phyloP scores from a whole-genome alignment of 2,113 vertebrate species.

The Macquaria australasica region DNA sequence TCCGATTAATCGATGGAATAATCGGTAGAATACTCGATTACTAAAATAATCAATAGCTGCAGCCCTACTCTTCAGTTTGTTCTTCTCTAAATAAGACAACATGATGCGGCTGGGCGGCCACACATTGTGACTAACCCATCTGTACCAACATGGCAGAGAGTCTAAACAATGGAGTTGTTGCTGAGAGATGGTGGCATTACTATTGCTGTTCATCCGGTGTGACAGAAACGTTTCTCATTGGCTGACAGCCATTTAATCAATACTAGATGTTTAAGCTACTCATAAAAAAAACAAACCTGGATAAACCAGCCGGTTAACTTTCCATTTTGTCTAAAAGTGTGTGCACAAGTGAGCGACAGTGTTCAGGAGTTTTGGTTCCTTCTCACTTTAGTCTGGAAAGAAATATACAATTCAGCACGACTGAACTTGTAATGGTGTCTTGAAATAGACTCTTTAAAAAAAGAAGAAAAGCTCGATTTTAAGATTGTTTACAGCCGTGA shows the following conservation, averaged over 20 bases:
- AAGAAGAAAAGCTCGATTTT: neutral
- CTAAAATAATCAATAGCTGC: no score
- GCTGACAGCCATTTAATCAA: slow-evolving; percentile 4
- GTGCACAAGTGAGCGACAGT: neutral
- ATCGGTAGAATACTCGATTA: no score
- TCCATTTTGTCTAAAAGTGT: neutral
- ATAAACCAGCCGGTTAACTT: neutral
- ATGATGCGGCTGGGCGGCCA: neutral
- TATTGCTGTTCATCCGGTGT: slow-evolving; percentile 47
- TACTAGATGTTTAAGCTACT: slow-evolving; percentile 15
- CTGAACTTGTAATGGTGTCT: slow-evolving; percentile 14
- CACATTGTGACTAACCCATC: slow-evolving; percentile 21
- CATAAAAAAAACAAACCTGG: neutral
- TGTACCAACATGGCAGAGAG: neutral
- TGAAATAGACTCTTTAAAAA: slow-evolving; percentile 21
- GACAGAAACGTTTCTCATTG: slow-evolving; percentile 39
- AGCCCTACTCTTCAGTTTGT: no score
- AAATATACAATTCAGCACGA: neutral
- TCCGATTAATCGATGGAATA: no score
- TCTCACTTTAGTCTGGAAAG: neutral
- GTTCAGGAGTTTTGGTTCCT: neutral
- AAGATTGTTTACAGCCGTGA: slow-evolving; percentile 9
- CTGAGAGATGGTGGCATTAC: slow-evolving; percentile 9
- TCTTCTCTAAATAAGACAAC: slow-evolving; percentile 22
- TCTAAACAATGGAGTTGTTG: slow-evolving; percentile 41